Evolutionary conservation across 2,797 vertebrate genomes (phyloP).

Genomic region (Otolemur crassicaudatus): DNA sequence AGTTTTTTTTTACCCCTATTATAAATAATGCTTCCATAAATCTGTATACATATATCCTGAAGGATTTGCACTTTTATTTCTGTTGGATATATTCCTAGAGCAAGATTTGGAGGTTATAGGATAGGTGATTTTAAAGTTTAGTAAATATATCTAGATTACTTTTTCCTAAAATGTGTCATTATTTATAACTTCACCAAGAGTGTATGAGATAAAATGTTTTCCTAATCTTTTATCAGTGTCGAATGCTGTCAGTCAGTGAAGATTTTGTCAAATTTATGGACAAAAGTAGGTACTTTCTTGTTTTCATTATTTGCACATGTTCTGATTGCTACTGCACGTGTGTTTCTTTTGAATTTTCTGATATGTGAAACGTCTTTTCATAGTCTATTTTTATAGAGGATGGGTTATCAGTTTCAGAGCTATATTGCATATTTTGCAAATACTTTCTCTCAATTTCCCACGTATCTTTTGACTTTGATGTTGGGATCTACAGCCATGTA

Average conservation of each 20-base stretch:
- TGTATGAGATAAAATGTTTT: slow-evolving; percentile 29
- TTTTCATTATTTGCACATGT: not conserved
- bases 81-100: slow-evolving; percentile 35
- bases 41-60: not conserved
- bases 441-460: not conserved
- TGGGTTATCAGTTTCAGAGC: not conserved
- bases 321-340: not conserved
- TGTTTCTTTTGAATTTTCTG: slow-evolving; percentile 40
- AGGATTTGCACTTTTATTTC: slow-evolving; percentile 5
- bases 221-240: not conserved
- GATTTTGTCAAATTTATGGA: not conserved
- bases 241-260: not conserved
- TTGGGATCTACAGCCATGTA: not conserved
- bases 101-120: not conserved
- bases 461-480: not conserved
- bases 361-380: not conserved
- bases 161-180: slow-evolving; percentile 1
- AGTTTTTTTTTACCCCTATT: not conserved
- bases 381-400: not conserved
- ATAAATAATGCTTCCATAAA: not conserved
- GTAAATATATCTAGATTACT: slow-evolving; percentile 54
- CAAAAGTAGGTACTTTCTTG: not conserved
- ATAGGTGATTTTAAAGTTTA: slow-evolving; percentile 44
- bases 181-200: slow-evolving; percentile 1
- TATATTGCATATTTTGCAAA: not conserved